Percentiles rank a stretch among this genome's conserved stretches.
phyloP scores from a whole-genome alignment of 2,797 vertebrate genomes.

The Anabas testudineus region DNA sequence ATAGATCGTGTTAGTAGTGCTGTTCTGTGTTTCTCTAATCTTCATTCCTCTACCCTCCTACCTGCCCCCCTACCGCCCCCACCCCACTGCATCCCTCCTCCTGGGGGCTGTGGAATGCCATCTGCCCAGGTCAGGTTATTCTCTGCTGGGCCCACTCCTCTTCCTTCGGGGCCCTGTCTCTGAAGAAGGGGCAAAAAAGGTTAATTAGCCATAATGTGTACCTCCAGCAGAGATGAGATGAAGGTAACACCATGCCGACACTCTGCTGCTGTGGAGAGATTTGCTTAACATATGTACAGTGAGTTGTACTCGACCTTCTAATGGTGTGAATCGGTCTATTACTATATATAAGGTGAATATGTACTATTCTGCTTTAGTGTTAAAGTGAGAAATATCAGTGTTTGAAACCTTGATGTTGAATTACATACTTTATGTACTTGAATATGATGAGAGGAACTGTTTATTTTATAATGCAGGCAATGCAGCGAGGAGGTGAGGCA shows the following conservation, averaged over 20 bases:
- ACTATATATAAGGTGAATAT: background rate
- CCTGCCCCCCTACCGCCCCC: background rate
- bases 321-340: background rate
- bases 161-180: constrained; percentile 37
- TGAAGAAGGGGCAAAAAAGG: constrained; percentile 54
- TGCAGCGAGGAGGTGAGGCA: constrained; percentile 8
- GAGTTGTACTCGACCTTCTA: background rate
- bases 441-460: background rate
- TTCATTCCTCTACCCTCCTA: background rate
- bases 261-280: constrained; percentile 11
- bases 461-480: constrained; percentile 8
- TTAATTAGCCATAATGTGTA: constrained; percentile 69
- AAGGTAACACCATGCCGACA: constrained; percentile 4
- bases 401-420: background rate
- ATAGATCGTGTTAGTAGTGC: background rate
- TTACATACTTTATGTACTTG: constrained; percentile 1
- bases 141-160: constrained; percentile 49
- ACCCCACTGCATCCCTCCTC: constrained; percentile 4
- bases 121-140: constrained; percentile 62
- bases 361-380: background rate
- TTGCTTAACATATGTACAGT: constrained; percentile 7
- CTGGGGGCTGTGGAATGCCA: constrained; percentile 43
- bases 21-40: background rate
- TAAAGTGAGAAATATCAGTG: background rate
- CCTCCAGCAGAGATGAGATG: constrained; percentile 47